These are phyloP conservation scores for Melikaiella ostensackeni DNA, from an alignment of 2,888 invertebrate species.

Conservation along the genomic window DNA sequence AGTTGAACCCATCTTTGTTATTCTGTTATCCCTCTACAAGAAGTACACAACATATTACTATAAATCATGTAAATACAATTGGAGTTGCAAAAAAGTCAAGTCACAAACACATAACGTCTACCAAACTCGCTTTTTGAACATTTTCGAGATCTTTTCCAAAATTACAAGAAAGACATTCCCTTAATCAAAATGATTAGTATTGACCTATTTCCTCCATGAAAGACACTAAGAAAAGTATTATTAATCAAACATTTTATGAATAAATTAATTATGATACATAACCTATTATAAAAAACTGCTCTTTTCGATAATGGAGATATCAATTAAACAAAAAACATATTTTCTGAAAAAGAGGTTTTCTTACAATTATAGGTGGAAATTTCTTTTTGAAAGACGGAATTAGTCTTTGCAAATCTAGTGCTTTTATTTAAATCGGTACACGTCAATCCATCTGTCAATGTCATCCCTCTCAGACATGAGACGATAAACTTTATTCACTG, in stretches of 20 bases:
- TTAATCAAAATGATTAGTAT: neutral
- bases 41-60: neutral
- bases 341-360: neutral
- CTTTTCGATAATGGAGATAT: too few species aligned
- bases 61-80: neutral
- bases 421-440: slow-evolving; percentile 16
- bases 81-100: neutral
- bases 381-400: neutral
- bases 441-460: slow-evolving; percentile 17
- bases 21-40: neutral
- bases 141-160: neutral
- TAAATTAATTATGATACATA: neutral
- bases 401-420: neutral
- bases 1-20: slow-evolving; percentile 86
- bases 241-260: neutral
- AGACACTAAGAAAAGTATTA: neutral
- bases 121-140: neutral
- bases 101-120: neutral
- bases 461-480: slow-evolving; percentile 25
- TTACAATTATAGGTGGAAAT: neutral
- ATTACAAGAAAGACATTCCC: neutral
- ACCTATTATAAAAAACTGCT: neutral
- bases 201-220: neutral
- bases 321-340: neutral
- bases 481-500: neutral